Conservation (phyloP, 2,797 vertebrate genomes). For the Furcifer pardalis region DNA sequence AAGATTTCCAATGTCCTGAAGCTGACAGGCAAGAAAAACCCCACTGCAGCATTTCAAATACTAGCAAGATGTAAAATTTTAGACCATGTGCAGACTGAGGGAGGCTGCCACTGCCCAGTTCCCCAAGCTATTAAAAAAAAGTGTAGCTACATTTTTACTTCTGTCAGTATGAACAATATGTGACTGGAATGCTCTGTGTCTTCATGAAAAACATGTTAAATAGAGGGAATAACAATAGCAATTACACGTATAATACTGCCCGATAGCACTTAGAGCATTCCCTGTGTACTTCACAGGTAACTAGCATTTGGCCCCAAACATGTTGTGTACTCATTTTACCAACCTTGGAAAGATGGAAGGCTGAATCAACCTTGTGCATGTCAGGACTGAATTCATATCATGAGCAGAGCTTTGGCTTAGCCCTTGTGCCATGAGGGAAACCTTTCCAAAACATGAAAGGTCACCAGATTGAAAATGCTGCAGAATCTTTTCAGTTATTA, state of each 20-base stretch:
- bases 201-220: background rate
- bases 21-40: background rate
- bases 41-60: background rate
- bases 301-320: too few species aligned
- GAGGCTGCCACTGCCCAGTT: background rate
- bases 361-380: too few species aligned
- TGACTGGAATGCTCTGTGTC: background rate
- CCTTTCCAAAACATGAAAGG: background rate
- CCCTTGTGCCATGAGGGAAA: too few species aligned
- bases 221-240: background rate
- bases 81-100: background rate
- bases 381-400: too few species aligned
- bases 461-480: background rate
- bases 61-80: background rate
- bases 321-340: too few species aligned
- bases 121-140: background rate
- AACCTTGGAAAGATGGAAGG: too few species aligned
- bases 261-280: too few species aligned
- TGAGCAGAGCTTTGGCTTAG: too few species aligned
- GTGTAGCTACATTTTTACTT: background rate
- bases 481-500: slow-evolving; percentile 14
- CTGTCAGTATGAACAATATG: background rate
- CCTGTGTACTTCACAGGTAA: too few species aligned
- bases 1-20: background rate
- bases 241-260: too few species aligned